Base-by-base conservation (phyloP, 2,113 vertebrate genomes). In the Tychaedon coryphoeus region DNA sequence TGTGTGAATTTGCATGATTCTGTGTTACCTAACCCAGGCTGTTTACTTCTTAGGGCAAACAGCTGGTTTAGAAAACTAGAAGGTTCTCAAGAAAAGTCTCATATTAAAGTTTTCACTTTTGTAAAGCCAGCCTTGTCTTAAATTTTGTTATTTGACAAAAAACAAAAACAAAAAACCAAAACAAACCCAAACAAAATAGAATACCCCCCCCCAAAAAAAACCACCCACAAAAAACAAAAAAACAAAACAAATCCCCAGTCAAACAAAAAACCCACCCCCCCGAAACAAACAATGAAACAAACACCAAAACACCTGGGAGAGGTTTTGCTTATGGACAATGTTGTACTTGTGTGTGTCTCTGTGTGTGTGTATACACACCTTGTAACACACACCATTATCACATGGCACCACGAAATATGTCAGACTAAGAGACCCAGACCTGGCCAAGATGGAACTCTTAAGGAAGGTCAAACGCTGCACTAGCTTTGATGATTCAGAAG, bases 341-440 rank as follows among this genome's bases (percentile, higher is more conserved):
- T 3, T 19, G 15, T 24, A 31, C 23, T 47, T 66, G 23, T 62
- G n/a, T 29, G 14, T 43, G 40, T 29, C 19, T n/a, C n/a, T n/a
- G n/a, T 10, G 1, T 38, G 19, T 5, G 0, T 14, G 19, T 36
- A 24, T 14, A 45, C 2, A 0, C 15, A 6, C 19, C 64, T 38
- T 54, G 29, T 51, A 77, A 77, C 10, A 48, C 8, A 50, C 4
- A 23, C 17, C 20, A 5, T 19, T 17, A 50, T 22, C 42, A 61
- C 26, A 16, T 33, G 20, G 34, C 64, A 73, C 34, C 29, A 42
- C 16, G 12, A 85, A 51, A 60, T 51, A 66, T 6, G 8, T 42
- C 51, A 77, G 8, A 31, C 36, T 83, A 62, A 54, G 71, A 78
- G 19, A 57, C 16, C 48, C 15, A 78, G 57, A 90, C 26, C 20